Conservation (phyloP, 1,140 invertebrate species). For the Diorhabda carinulata region DNA sequence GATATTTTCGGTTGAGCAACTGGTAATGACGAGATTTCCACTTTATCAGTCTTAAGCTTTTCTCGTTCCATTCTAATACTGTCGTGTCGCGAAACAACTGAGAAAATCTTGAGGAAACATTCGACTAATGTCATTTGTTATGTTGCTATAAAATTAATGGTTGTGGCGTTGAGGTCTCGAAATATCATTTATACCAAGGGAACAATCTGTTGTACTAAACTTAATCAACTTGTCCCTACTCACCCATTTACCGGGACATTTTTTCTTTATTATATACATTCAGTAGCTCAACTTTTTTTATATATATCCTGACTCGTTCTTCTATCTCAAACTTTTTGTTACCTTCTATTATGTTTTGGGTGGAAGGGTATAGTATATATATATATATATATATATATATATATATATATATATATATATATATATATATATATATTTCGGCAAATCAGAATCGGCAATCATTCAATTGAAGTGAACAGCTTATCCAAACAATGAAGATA, state of each 20-base stretch:
- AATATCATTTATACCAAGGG: background rate
- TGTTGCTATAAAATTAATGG: background rate
- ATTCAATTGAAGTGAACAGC: background rate
- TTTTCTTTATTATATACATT: background rate
- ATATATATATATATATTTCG: background rate
- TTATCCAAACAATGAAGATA: no score
- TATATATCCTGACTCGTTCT: background rate
- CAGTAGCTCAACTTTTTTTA: constrained; percentile 7
- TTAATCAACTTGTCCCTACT: background rate
- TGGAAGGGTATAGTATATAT: background rate
- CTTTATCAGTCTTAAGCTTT: no score
- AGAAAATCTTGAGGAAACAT: background rate
- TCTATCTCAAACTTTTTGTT: background rate
- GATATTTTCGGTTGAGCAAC: no score
- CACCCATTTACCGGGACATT: background rate
- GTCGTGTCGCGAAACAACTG: background rate
- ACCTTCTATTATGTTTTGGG: no score
- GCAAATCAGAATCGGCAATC: background rate
- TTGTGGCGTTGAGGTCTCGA: constrained; percentile 1
- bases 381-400: constrained; percentile 16
- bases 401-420: constrained; percentile 15
- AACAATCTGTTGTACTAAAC: constrained; percentile 2
- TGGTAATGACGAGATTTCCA: no score
- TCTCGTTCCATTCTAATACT: no score
- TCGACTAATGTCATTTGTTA: background rate